Evolutionary conservation across 2,888 invertebrate species (phyloP).

Genomic region (Hanleya hanleyi): DNA sequence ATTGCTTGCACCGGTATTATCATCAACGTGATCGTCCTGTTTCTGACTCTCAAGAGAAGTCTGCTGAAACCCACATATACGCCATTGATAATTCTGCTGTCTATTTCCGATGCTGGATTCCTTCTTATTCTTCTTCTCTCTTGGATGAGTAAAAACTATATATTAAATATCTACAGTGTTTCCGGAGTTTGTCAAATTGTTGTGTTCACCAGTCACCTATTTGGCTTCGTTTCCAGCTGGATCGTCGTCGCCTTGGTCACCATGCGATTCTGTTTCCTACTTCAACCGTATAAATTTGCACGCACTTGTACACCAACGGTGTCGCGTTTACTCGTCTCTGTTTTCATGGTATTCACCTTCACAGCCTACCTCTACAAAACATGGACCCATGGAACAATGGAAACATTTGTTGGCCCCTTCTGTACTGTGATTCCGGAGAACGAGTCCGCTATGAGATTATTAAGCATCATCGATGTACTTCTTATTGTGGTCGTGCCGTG

Average conservation of each 20-base stretch:
- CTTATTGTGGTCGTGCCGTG: constrained; percentile 47
- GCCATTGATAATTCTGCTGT: constrained; percentile 8
- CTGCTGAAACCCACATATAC: background rate
- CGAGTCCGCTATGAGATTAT: constrained; percentile 44
- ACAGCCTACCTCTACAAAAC: constrained; percentile 57
- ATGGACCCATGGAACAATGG: constrained; percentile 51
- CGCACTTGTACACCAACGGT: background rate
- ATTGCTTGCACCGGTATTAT: background rate
- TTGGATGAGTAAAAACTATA: constrained; percentile 38
- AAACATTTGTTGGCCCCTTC: constrained; percentile 30
- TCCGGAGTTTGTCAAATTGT: background rate
- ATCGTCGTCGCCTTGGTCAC: background rate
- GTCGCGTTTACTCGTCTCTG: constrained; percentile 25
- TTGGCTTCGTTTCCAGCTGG: background rate
- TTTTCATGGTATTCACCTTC: constrained; percentile 44
- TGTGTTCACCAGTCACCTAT: background rate
- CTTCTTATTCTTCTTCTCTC: constrained; percentile 45
- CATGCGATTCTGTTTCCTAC: background rate
- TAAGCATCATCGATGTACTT: constrained; percentile 50
- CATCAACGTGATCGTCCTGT: background rate
- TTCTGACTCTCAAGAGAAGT: background rate
- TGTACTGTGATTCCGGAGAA: constrained; percentile 54
- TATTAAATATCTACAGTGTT: background rate
- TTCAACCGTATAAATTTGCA: background rate
- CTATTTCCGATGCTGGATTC: constrained; percentile 49